Evolutionary conservation across 1,140 invertebrate genomes (phyloP).

Genomic region (Lamellibrachia luymesi): DNA sequence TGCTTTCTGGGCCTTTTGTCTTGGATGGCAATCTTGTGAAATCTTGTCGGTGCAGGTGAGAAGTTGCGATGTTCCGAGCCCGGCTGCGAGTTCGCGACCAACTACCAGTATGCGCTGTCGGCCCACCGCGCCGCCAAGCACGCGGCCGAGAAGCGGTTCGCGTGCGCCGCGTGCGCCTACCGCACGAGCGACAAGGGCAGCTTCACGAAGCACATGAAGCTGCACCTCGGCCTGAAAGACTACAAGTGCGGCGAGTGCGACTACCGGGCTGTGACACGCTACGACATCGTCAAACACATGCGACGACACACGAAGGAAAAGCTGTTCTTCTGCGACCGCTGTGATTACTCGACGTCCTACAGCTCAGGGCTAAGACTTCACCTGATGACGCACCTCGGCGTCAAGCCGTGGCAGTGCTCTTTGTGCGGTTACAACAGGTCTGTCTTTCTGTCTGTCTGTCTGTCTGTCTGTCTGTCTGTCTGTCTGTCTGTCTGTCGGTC

Average conservation of each 20-base stretch:
- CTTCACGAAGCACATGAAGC: conserved; percentile 3
- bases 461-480: no score
- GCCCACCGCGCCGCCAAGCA: not conserved
- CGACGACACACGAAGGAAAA: conserved; percentile 7
- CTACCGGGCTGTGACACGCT: not conserved
- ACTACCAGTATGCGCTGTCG: not conserved
- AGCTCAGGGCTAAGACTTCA: not conserved
- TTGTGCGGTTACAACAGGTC: conserved; percentile 8
- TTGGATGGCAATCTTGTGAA: no score
- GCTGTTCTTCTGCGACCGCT: conserved; percentile 12
- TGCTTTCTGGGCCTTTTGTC: no score
- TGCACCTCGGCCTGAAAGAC: not conserved
- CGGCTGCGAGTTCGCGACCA: conserved; percentile 11
- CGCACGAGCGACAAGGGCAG: not conserved
- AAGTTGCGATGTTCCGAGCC: not conserved
- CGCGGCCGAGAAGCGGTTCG: not conserved
- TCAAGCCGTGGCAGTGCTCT: conserved; percentile 19
- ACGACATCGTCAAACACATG: conserved; percentile 17
- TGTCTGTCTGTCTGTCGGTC: no score
- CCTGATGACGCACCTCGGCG: not conserved
- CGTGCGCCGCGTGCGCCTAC: conserved; percentile 3
- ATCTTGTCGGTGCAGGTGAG: not conserved
- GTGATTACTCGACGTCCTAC: conserved; percentile 7
- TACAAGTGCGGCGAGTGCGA: conserved; percentile 3
- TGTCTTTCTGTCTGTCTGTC: not conserved